A percentile compares a stretch with the other conserved stretches of the same genome.
phyloP scores from a whole-genome alignment of 2,888 invertebrate species.

The Apotomis capreana region DNA sequence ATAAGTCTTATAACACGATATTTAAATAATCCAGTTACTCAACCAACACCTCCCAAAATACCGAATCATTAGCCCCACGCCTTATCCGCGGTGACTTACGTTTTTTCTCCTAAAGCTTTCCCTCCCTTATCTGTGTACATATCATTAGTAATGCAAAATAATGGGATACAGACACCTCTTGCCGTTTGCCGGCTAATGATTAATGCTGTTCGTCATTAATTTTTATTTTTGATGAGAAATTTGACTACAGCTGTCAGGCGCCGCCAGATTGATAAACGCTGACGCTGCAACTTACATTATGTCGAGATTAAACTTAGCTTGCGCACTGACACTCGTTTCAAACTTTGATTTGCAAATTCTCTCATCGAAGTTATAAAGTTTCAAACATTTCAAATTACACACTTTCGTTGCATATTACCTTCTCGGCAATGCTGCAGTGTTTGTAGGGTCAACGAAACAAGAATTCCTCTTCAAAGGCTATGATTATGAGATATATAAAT shows the following conservation, averaged over 20 bases:
- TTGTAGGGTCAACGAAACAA: neutral
- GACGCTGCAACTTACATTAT: conserved; percentile 79
- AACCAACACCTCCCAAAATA: conserved; percentile 49
- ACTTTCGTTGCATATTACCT: conserved; percentile 6
- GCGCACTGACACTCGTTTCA: conserved; percentile 25
- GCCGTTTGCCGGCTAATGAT: conserved; percentile 82
- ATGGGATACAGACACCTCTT: conserved; percentile 83
- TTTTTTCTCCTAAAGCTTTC: conserved; percentile 64
- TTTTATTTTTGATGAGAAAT: conserved; percentile 84
- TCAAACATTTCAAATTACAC: neutral
- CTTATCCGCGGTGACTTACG: conserved; percentile 71
- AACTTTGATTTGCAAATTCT: conserved; percentile 22
- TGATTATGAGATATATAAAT: conserved; percentile 58
- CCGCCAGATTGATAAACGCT: conserved; percentile 81
- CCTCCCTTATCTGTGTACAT: conserved; percentile 79
- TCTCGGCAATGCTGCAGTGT: neutral
- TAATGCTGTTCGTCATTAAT: conserved; percentile 82
- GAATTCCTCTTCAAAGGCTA: conserved; percentile 62
- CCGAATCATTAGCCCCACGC: conserved; percentile 64
- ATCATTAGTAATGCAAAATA: conserved; percentile 84
- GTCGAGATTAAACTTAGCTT: conserved; percentile 36
- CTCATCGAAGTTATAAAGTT: conserved; percentile 8
- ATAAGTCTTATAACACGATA: conserved; percentile 12
- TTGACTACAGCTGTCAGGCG: conserved; percentile 81
- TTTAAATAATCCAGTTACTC: conserved; percentile 25